Percentiles rank a stretch among this genome's conserved stretches.
Evolutionary conservation across 2,888 invertebrate species (phyloP).

Genomic region (Microdon myrmicae): DNA sequence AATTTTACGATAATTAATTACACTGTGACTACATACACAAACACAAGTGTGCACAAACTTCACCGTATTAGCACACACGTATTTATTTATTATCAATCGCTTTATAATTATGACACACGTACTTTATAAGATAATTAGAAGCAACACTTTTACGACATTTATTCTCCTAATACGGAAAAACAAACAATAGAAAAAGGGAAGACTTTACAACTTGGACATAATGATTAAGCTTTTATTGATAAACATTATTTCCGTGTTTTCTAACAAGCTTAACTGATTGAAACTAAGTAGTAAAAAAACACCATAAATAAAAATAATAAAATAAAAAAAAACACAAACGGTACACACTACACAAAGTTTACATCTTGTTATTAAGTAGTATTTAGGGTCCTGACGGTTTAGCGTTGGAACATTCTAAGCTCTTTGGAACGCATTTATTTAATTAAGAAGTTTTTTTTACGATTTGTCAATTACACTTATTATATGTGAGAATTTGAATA

Average conservation of each 20-base stretch:
- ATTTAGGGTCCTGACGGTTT: background rate
- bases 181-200: slow-evolving; percentile 9
- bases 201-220: slow-evolving; percentile 21
- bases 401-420: slow-evolving; percentile 11
- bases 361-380: slow-evolving; percentile 12
- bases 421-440: slow-evolving; percentile 14
- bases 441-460: slow-evolving; percentile 33
- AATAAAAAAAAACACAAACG: too few species aligned
- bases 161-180: slow-evolving; percentile 5
- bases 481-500: background rate
- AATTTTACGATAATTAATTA: slow-evolving; percentile 46
- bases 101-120: slow-evolving; percentile 35
- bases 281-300: background rate
- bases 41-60: background rate
- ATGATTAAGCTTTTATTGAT: slow-evolving; percentile 3
- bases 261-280: too few species aligned
- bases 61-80: slow-evolving; percentile 24
- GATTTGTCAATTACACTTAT: background rate
- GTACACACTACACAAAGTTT: slow-evolving; percentile 12
- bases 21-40: slow-evolving; percentile 23
- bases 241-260: slow-evolving; percentile 10
- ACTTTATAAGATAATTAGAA: slow-evolving; percentile 48
- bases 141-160: slow-evolving; percentile 14
- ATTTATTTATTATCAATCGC: slow-evolving; percentile 37
- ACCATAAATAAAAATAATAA: too few species aligned